Base-by-base conservation (phyloP, 2,113 vertebrate genomes). In the Pholis gunnellus region DNA sequence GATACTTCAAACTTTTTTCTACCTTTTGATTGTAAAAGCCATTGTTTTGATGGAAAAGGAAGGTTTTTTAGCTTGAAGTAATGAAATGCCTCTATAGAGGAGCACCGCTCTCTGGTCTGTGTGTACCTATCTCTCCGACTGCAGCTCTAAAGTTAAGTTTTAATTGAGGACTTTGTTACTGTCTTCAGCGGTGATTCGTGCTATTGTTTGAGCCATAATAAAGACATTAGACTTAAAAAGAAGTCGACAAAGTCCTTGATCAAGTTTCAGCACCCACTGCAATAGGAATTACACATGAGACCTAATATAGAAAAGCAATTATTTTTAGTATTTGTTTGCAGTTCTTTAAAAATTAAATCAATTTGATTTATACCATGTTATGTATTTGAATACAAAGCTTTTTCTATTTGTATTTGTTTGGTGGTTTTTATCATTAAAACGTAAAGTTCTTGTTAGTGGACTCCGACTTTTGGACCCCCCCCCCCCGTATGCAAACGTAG, bases 381-480 rank as follows among this genome's bases (percentile, higher is more conserved):
- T 15, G 0, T 8, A 42, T 15, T 40, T 31, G 8, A 72, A 64
- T n/a, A 5, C 36, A 1, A 13, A 13, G n/a, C 59, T 66, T 64
- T n/a, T 9, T 29, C 2, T 9, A 10, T 61, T 25, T 2, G 22
- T 6, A 34, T 54, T 25, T 22, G 46, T 29, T 68, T 38, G 20
- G 6, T 38, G 10, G 6, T 60, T 61, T 44, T 50, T 8, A 6
- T 40, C 17, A 46, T 48, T 14, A 5, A 34, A 18, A 15, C 1
- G 1, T 42, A 4, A 10, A 14, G 52, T 46, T 78, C 6, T 13
- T 34, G 17, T 18, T 44, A 6, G 10, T 69, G 46, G 48, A 78
- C 84, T 86, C 72, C 56, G 84, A 85, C 82, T 27, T 72, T 34
- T 80, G 31, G 66, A 83, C 59, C 38, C 78, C 86, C 25, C 59